Base-by-base conservation (phyloP, 2,113 vertebrate genomes). In the Heteronetta atricapilla region DNA sequence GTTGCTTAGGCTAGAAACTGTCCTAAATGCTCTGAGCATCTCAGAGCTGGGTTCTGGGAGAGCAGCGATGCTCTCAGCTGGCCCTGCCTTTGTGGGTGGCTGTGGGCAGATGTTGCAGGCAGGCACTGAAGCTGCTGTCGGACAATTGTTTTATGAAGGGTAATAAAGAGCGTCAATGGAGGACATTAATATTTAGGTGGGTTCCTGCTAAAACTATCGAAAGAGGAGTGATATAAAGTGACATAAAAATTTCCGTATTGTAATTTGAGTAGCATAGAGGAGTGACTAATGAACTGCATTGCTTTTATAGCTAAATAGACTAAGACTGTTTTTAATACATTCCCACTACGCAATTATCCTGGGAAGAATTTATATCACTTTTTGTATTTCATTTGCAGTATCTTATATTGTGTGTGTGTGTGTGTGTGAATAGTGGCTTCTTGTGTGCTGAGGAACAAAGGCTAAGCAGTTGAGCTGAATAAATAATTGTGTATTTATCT, bases 151-250 rank as follows among this genome's bases (percentile, higher is more conserved):
- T 89, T 59, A 79, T 86, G 75, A 88, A 69, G 60, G n/a, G 25
- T 77, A 92, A 91, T 95, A 89, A 89, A 73, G 66, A 89, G 11
- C 66, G 72, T 90, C 68, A 86, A 1, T 68, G 31, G 48, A 95
- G 38, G 36, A 53, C 53, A 50, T 92, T 72, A 84, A 68, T 95
- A 86, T 90, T 94, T 91, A 90, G 90, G 56, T 81, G 60, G 68
- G 56, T n/a, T 84, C 48, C 69, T 86, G 56, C 31, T 84, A 86
- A 86, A 84, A 15, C 66, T 68, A 23, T 83, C 52, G 53, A 25
- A 90, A 88, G 38, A 83, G 33, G 42, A 73, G 52, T 84, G 76
- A 93, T 86, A 34, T 18, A 68, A 83, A 94, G 26, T 90, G 73
- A 84, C 73, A 84, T 78, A 82, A 94, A 93, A 94, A 88, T 78